Evolutionary conservation across 2,113 vertebrate species (phyloP).

Genomic region (Charadrius vociferus): DNA sequence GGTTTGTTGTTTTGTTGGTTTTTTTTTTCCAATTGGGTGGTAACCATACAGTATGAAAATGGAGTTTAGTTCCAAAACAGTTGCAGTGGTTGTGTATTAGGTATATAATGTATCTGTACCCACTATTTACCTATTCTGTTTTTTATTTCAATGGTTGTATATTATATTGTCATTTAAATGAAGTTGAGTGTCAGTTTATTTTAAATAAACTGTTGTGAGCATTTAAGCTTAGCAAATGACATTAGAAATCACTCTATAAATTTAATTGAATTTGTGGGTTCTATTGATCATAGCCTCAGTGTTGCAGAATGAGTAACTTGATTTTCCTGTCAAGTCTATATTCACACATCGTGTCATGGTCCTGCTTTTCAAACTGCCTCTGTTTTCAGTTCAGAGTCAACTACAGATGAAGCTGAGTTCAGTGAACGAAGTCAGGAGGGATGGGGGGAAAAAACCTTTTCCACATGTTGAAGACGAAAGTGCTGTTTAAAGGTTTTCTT

Average conservation of each 20-base stretch:
- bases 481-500: background rate
- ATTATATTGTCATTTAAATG: background rate
- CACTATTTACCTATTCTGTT: background rate
- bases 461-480: background rate
- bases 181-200: background rate
- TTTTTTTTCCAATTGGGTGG: background rate
- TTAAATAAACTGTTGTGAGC: too few relatives aligned
- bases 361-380: background rate
- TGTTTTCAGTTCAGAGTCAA: background rate
- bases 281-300: background rate
- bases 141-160: background rate
- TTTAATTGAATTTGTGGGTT: accelerated
- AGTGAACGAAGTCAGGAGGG: background rate
- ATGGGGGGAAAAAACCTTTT: background rate
- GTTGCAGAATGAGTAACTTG: background rate
- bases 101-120: background rate
- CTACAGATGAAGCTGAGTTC: background rate
- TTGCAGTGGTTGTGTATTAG: background rate
- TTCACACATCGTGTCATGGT: accelerated
- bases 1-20: too few relatives aligned
- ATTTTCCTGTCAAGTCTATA: accelerated
- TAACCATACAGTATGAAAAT: background rate
- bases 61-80: background rate
- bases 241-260: background rate
- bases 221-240: background rate